These are phyloP conservation scores for Akabosia matsudoensis DNA, from an alignment of 1,140 invertebrate genomes.

Conservation along the genomic window DNA sequence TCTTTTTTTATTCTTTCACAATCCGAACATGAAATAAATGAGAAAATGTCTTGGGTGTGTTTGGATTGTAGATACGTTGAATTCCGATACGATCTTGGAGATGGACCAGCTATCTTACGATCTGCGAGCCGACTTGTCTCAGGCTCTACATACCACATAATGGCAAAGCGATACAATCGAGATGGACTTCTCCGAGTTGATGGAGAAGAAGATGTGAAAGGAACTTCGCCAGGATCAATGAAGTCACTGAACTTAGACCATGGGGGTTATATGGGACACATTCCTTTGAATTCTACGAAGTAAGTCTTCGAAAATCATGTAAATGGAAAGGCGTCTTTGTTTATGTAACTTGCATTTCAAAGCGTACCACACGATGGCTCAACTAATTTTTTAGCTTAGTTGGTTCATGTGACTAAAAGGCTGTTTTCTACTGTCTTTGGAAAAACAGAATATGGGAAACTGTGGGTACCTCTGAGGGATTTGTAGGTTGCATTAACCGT, in stretches of 20 bases:
- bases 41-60: conserved; percentile 2
- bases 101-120: conserved; percentile 71
- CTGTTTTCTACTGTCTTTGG: conserved; percentile 26
- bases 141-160: conserved; percentile 72
- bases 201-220: conserved; percentile 71
- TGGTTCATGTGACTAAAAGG: too few species aligned
- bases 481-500: conserved; percentile 78
- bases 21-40: neutral
- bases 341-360: conserved; percentile 4
- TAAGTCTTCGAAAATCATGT: conserved; percentile 51
- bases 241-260: conserved; percentile 78
- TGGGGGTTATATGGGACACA: conserved; percentile 76
- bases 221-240: conserved; percentile 72
- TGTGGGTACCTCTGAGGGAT: conserved; percentile 73
- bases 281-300: conserved; percentile 71
- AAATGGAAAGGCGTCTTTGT: neutral
- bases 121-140: conserved; percentile 70
- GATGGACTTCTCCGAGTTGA: conserved; percentile 82
- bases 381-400: too few species aligned
- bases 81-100: conserved; percentile 79
- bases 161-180: conserved; percentile 72
- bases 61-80: conserved; percentile 56
- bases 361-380: neutral
- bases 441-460: conserved; percentile 83
- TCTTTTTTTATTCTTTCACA: neutral